These are phyloP conservation scores for Scaptomyza caliginosa DNA, from an alignment of 2,888 invertebrate species.

Conservation along the genomic window DNA sequence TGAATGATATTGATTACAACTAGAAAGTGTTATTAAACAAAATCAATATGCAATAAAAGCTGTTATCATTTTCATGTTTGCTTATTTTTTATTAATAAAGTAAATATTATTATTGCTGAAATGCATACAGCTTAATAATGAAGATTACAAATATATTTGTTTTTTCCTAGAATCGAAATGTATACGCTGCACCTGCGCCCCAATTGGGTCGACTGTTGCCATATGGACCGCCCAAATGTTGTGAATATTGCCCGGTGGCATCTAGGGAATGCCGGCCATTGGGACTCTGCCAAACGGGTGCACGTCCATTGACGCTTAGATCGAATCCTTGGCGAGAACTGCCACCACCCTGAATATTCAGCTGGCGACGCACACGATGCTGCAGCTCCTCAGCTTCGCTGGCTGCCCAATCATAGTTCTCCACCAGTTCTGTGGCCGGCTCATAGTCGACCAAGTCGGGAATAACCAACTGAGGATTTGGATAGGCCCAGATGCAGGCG, in stretches of 20 bases:
- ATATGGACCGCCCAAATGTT: constrained; percentile 81
- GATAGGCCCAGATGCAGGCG: constrained; percentile 13
- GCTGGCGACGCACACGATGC: constrained; percentile 54
- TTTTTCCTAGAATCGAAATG: constrained; percentile 50
- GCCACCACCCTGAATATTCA: constrained; percentile 54
- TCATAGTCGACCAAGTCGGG: constrained; percentile 3
- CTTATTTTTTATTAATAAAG: not conserved
- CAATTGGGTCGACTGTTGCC: constrained; percentile 75
- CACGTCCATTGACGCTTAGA: constrained; percentile 61
- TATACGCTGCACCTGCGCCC: constrained; percentile 58
- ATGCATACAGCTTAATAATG: not conserved
- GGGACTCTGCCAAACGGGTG: constrained; percentile 76
- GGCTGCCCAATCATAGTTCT: not conserved
- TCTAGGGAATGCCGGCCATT: constrained; percentile 76
- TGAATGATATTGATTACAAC: constrained; percentile 25
- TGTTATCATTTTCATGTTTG: no score
- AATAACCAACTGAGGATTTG: not conserved
- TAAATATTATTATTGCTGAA: not conserved
- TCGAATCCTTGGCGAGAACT: constrained; percentile 73
- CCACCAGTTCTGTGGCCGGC: constrained; percentile 7
- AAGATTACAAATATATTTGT: not conserved
- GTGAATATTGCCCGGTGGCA: constrained; percentile 72
- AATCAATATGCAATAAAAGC: not conserved
- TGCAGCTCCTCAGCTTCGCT: not conserved
- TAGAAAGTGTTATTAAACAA: not conserved